A percentile compares a stretch with the other conserved stretches of the same genome.
Conservation (phyloP, 2,113 vertebrate species). For the Aramus guarauna region DNA sequence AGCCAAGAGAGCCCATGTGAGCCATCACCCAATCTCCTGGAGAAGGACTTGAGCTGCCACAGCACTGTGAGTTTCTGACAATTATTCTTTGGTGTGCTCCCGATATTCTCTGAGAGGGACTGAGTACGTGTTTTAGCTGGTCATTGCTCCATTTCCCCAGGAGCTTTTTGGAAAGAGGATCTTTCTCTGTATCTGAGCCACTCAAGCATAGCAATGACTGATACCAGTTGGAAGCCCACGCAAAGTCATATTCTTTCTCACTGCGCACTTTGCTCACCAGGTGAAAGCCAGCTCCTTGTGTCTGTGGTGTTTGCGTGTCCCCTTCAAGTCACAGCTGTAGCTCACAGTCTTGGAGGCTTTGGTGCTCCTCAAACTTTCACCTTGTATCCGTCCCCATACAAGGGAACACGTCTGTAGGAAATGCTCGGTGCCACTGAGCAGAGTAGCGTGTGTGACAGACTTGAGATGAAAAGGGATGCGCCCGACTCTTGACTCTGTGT, state of each 20-base stretch:
- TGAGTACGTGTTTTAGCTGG: neutral
- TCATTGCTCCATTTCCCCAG: neutral
- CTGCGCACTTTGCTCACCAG: neutral
- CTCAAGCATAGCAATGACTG: neutral
- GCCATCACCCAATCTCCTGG: neutral
- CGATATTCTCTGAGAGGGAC: neutral
- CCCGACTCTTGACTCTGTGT: rapidly evolving
- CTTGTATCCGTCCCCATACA: neutral
- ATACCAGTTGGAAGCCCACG: neutral
- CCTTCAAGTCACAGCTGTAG: neutral
- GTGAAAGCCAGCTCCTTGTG: neutral
- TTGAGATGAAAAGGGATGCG: neutral
- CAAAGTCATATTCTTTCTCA: neutral
- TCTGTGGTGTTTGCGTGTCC: neutral
- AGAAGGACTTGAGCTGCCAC: neutral
- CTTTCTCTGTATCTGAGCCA: neutral
- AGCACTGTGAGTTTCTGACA: neutral
- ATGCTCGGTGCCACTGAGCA: neutral
- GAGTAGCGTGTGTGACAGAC: rapidly evolving
- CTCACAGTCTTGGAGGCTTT: neutral
- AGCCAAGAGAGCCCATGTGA: neutral
- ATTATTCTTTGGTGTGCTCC: neutral
- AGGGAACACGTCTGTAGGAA: neutral
- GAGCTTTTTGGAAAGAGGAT: neutral
- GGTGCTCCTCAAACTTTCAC: neutral